Conservation (phyloP, 2,888 invertebrate genomes). For the Linnaemya vulpina region DNA sequence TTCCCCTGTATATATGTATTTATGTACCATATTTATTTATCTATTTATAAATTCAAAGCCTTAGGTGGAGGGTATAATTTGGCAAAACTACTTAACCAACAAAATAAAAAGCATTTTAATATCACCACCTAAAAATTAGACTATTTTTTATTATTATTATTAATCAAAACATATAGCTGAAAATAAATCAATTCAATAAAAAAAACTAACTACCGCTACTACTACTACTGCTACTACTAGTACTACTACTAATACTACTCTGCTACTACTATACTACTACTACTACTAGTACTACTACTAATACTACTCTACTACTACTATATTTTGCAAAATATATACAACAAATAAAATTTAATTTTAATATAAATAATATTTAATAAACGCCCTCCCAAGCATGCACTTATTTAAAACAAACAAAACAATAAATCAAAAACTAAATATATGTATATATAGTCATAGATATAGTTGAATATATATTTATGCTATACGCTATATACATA, state of each 20-base stretch:
- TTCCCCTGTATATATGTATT: slow-evolving; percentile 43
- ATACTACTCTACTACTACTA: slow-evolving; percentile 30
- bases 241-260: slow-evolving; percentile 53
- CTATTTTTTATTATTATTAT: slow-evolving; percentile 31
- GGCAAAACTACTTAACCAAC: slow-evolving; percentile 17
- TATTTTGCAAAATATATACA: slow-evolving; percentile 54
- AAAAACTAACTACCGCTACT: slow-evolving; percentile 59
- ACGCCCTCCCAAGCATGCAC: slow-evolving; percentile 83
- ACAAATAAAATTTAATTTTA: slow-evolving; percentile 47
- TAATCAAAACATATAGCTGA: slow-evolving; percentile 55
- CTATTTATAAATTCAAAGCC: slow-evolving; percentile 18
- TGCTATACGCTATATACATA: slow-evolving; percentile 6
- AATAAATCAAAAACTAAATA: slow-evolving; percentile 32
- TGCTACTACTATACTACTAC: slow-evolving; percentile 18
- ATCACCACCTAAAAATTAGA: slow-evolving; percentile 58
- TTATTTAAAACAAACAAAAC: slow-evolving; percentile 68
- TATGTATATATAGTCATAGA: slow-evolving; percentile 32
- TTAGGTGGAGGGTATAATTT: slow-evolving; percentile 60
- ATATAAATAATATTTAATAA: slow-evolving; percentile 63
- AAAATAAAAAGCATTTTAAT: slow-evolving; percentile 46
- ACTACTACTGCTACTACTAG: slow-evolving; percentile 48
- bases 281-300: slow-evolving; percentile 29
- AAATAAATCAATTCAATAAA: slow-evolving; percentile 56
- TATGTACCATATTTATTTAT: slow-evolving; percentile 40
- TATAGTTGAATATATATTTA: slow-evolving; percentile 19